Evolutionary conservation across 2,797 vertebrate genomes (phyloP).

Genomic region (Erethizon dorsatum): DNA sequence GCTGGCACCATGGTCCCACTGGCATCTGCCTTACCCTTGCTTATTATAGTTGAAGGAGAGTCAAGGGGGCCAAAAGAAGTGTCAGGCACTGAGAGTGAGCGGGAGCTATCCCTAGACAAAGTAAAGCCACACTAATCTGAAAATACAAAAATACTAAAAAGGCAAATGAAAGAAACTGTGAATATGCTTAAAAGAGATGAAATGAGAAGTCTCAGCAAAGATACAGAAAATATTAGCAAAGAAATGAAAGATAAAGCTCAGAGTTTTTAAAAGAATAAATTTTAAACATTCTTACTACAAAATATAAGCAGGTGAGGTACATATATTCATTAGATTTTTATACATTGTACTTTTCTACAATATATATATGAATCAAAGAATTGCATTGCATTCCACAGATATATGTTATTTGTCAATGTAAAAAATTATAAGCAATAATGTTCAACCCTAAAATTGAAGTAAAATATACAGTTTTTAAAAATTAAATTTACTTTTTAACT

Average conservation of each 20-base stretch:
- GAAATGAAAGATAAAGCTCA: background rate
- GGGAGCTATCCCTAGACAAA: background rate
- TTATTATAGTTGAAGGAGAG: background rate
- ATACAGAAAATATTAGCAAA: background rate
- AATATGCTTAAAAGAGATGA: background rate
- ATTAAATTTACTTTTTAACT: background rate
- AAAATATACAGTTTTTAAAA: background rate
- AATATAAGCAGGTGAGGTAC: background rate
- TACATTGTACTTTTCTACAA: background rate
- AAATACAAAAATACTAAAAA: background rate
- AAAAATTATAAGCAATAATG: background rate
- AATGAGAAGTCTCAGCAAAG: background rate
- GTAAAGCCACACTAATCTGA: background rate
- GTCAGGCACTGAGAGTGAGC: background rate
- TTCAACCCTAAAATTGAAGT: background rate
- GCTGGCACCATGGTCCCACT: background rate
- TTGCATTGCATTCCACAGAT: background rate
- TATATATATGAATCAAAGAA: background rate
- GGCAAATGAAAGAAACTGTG: background rate
- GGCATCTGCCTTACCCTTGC: background rate
- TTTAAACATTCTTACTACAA: background rate
- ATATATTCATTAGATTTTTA: background rate
- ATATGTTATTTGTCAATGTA: background rate
- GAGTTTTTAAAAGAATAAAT: background rate
- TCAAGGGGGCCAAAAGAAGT: background rate